Conservation (phyloP, 2,797 vertebrate genomes). For the Sarcoramphus papa region DNA sequence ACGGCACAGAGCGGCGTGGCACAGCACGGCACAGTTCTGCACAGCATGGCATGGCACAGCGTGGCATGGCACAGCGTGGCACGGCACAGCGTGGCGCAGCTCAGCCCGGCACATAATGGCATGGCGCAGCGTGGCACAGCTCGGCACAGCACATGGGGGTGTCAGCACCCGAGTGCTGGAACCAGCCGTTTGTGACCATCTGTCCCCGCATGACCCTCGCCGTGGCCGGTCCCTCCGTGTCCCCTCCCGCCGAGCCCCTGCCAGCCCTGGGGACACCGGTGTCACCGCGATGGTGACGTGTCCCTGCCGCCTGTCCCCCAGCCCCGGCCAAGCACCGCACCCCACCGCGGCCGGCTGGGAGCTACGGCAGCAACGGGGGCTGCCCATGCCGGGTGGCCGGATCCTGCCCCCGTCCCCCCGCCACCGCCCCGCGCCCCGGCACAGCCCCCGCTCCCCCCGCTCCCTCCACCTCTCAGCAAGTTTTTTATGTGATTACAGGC, state of each 20-base stretch:
- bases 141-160: accelerated
- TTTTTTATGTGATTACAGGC: conserved; percentile 85
- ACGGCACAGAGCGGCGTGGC: neutral
- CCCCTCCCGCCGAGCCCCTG: neutral
- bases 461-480: conserved; percentile 74
- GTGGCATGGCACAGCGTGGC: neutral
- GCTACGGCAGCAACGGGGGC: too few species aligned
- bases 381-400: neutral
- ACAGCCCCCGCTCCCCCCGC: neutral
- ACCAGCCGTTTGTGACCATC: accelerated
- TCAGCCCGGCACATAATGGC: neutral
- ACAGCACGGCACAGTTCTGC: neutral
- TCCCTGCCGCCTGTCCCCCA: neutral
- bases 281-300: neutral
- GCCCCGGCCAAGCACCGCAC: neutral
- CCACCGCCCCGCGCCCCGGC: neutral
- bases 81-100: too few species aligned
- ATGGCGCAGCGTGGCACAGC: neutral
- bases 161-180: neutral
- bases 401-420: neutral
- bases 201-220: accelerated
- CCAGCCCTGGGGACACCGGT: neutral
- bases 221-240: accelerated
- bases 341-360: neutral
- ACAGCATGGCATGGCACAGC: neutral